A percentile compares a stretch with the other conserved stretches of the same genome.
Conservation (phyloP, 92 coral and sea anemone genomes). For the Porites rus region DNA sequence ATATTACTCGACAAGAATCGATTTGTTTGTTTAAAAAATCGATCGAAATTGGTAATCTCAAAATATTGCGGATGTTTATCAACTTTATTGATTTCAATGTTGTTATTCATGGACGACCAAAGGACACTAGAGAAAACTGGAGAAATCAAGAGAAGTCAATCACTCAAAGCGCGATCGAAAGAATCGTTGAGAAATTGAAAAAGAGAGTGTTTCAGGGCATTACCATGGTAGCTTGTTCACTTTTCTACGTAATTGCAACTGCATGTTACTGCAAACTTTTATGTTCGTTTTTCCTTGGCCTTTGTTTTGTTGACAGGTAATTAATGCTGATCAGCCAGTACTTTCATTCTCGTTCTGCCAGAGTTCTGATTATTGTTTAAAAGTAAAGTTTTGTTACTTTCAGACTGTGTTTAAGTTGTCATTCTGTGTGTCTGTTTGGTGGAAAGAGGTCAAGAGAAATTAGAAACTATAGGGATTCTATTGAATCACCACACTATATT, state of each 20-base stretch:
- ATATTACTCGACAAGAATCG: not conserved
- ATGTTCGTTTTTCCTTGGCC: not conserved
- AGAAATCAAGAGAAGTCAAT: no score
- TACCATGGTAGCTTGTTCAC: not conserved
- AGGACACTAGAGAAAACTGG: not conserved
- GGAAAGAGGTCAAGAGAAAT: not conserved
- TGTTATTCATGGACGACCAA: not conserved
- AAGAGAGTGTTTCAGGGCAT: not conserved
- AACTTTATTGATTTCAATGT: not conserved
- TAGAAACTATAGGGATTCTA: not conserved
- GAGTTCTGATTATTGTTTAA: not conserved
- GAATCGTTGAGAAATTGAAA: not conserved
- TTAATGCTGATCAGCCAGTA: not conserved
- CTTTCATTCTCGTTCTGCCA: not conserved
- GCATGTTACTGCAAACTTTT: no score
- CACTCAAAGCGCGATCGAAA: not conserved
- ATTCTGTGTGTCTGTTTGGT: constrained; percentile 1
- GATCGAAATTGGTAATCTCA: not conserved
- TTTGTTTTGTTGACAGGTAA: not conserved
- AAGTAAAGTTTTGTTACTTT: not conserved
- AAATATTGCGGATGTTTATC: no score
- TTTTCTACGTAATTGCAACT: not conserved
- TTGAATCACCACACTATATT: not conserved
- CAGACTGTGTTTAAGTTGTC: not conserved
- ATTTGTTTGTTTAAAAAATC: not conserved